phyloP scores from a whole-genome alignment of 1,140 invertebrate genomes.

The Lerema accius region DNA sequence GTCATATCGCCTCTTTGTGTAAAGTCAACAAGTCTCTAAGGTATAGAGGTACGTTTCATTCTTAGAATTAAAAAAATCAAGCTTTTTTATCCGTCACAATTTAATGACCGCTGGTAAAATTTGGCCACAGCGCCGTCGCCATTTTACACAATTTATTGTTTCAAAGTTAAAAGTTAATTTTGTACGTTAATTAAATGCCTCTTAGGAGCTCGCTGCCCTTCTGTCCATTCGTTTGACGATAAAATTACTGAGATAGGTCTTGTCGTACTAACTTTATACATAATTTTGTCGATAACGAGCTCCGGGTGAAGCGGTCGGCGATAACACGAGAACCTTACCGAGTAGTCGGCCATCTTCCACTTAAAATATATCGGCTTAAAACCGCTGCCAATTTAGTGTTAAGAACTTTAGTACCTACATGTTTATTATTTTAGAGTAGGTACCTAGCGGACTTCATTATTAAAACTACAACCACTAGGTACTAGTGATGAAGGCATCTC shows the following conservation, averaged over 20 bases:
- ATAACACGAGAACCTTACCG: background rate
- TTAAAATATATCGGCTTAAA: background rate
- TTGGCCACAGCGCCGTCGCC: constrained; percentile 9
- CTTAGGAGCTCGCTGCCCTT: constrained; percentile 5
- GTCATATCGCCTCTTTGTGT: too few relatives aligned
- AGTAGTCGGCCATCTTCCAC: background rate
- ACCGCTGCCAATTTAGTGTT: too few relatives aligned
- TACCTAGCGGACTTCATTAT: too few relatives aligned
- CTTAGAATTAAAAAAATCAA: background rate
- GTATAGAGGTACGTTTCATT: too few relatives aligned
- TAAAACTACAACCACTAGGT: too few relatives aligned
- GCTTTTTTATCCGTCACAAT: background rate
- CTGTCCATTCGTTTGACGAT: constrained; percentile 22
- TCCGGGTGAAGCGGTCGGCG: background rate
- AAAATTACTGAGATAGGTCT: constrained; percentile 23
- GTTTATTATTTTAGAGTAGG: too few relatives aligned
- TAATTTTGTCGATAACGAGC: constrained; percentile 19
- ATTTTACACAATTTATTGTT: constrained; percentile 26
- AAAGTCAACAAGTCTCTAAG: too few relatives aligned
- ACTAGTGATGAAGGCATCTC: too few relatives aligned
- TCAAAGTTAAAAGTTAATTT: constrained; percentile 31
- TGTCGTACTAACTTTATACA: constrained; percentile 20
- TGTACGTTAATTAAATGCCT: constrained; percentile 24
- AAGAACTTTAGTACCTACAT: too few relatives aligned
- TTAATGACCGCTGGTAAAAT: constrained; percentile 12